Evolutionary conservation across 2,797 vertebrate species (phyloP).

Genomic region (Clarias fuscus): DNA sequence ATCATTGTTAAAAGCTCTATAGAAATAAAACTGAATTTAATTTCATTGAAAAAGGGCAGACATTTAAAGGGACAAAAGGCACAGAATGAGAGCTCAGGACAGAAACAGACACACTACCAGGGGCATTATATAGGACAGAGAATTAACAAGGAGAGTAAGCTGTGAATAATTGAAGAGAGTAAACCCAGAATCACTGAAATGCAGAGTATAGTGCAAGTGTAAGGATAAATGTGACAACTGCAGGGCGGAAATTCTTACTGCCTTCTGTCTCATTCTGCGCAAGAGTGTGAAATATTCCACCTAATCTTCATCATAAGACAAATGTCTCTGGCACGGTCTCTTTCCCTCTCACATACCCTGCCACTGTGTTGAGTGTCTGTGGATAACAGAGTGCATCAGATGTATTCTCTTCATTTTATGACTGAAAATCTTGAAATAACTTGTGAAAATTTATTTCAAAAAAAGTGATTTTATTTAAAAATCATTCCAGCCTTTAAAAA

Average conservation of each 20-base stretch:
- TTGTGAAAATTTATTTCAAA: too few species aligned
- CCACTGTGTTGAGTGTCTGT: constrained; percentile 17
- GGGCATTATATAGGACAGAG: constrained; percentile 3
- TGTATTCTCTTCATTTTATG: constrained; percentile 21
- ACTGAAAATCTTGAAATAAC: background rate
- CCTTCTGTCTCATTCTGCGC: constrained; percentile 25
- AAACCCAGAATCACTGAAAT: background rate
- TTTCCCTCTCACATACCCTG: background rate
- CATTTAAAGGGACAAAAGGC: background rate
- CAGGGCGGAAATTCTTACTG: background rate
- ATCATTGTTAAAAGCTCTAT: too few species aligned
- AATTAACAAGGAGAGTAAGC: background rate
- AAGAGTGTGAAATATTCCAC: constrained; percentile 28
- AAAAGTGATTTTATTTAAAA: constrained; percentile 2
- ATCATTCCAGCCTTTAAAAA: background rate
- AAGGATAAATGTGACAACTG: constrained; percentile 13
- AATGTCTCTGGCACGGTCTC: background rate
- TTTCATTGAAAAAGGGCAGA: background rate
- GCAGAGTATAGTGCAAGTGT: background rate
- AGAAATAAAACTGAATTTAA: too few species aligned
- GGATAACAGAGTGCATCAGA: constrained; percentile 21
- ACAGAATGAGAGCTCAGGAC: background rate
- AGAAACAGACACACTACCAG: background rate
- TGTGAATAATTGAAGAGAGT: background rate
- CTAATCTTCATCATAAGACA: constrained; percentile 33